A percentile compares a stretch with the other conserved stretches of the same genome.
phyloP scores from a whole-genome alignment of 2,888 invertebrate genomes.

The Mimachlamys varia region DNA sequence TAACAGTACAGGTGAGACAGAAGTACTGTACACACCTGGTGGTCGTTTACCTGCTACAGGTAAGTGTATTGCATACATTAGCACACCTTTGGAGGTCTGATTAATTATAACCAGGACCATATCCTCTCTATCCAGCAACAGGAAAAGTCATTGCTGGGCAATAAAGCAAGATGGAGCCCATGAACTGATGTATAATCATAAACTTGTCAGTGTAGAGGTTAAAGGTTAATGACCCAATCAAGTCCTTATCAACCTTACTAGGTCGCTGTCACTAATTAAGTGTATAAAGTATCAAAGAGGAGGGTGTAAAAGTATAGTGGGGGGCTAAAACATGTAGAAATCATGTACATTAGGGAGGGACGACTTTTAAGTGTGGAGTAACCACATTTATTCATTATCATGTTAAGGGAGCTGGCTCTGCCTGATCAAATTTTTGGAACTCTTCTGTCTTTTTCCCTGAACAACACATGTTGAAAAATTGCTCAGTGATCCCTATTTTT shows the following conservation, averaged over 20 bases:
- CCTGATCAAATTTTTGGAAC: too few relatives aligned
- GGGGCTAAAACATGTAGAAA: not conserved
- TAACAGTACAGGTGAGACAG: not conserved
- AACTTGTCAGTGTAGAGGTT: not conserved
- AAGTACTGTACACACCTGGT: not conserved
- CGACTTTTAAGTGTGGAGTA: too few relatives aligned
- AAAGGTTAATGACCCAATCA: constrained; percentile 3
- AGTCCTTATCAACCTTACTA: too few relatives aligned
- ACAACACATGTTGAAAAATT: too few relatives aligned
- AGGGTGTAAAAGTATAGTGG: not conserved
- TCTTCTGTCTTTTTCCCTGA: too few relatives aligned
- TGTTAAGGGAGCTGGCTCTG: too few relatives aligned
- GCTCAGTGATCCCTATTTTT: too few relatives aligned
- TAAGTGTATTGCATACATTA: not conserved
- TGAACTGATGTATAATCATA: constrained; percentile 24
- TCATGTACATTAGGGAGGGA: not conserved
- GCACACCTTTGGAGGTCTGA: not conserved
- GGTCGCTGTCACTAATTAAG: not conserved
- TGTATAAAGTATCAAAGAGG: not conserved
- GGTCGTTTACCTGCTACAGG: not conserved
- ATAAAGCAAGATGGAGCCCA: constrained; percentile 19
- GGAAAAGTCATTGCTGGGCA: not conserved
- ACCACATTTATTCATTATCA: too few relatives aligned
- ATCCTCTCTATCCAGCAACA: not conserved
- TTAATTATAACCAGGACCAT: not conserved